A percentile compares a stretch with the other conserved stretches of the same genome.
phyloP scores from a whole-genome alignment of 1,140 invertebrate genomes.

The Mamestra configurata region DNA sequence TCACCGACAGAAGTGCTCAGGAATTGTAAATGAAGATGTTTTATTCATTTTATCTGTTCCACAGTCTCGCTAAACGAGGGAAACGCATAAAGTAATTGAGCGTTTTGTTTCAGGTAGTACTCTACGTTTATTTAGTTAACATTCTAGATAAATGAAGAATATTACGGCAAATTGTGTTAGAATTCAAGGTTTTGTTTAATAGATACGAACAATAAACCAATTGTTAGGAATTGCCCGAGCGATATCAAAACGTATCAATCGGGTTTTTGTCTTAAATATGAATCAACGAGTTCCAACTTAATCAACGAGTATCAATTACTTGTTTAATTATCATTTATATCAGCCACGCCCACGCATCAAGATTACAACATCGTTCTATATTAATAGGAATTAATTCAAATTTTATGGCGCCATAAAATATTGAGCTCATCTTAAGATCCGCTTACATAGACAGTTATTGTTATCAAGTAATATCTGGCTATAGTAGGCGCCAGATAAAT shows the following conservation, averaged over 20 bases:
- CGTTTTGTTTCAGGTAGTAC: conserved; percentile 13
- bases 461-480: conserved; percentile 1
- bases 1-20: conserved; percentile 1
- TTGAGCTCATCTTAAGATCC: conserved; percentile 9
- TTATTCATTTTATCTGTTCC: conserved; percentile 26
- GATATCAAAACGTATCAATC: conserved; percentile 18
- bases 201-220: conserved; percentile 3
- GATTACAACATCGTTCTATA: conserved; percentile 23
- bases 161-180: not conserved
- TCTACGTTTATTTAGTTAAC: not conserved
- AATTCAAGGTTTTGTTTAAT: not conserved
- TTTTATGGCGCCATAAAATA: conserved; percentile 30
- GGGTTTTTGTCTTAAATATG: not conserved
- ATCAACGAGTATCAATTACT: conserved; percentile 35
- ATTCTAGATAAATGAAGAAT: not conserved
- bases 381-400: conserved; percentile 43
- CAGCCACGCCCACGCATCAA: conserved; percentile 22
- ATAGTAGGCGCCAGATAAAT: too few species aligned
- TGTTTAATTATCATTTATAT: conserved; percentile 34
- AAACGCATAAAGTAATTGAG: conserved; percentile 24
- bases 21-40: conserved; percentile 43
- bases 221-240: not conserved
- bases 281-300: conserved; percentile 20
- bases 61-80: conserved; percentile 19
- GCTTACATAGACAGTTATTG: conserved; percentile 33